Evolutionary conservation across 2,888 invertebrate genomes (phyloP).

Genomic region (Netelia virgata): DNA sequence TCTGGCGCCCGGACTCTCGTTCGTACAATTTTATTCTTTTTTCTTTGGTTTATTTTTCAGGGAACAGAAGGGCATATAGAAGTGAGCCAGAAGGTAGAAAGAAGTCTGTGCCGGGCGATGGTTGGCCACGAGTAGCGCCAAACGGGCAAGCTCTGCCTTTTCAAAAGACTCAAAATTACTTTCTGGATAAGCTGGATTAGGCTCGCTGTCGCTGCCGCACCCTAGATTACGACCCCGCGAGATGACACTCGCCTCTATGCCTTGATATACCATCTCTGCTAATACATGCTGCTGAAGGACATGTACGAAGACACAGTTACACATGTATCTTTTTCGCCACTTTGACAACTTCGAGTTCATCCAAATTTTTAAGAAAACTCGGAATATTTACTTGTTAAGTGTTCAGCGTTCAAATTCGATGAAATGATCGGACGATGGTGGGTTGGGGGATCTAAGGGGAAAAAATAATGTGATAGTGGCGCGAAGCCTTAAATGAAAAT

Average conservation of each 20-base stretch:
- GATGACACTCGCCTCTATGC: conserved; percentile 77
- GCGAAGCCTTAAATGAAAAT: background rate
- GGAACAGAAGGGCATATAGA: conserved; percentile 40
- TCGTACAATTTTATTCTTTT: conserved; percentile 37
- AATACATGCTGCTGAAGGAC: conserved; percentile 9
- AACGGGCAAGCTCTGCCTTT: conserved; percentile 79
- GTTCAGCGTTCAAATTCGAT: too few relatives aligned
- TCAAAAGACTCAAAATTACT: conserved; percentile 89
- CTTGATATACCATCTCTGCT: conserved; percentile 42
- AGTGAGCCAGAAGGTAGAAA: conserved; percentile 43
- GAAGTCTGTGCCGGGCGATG: conserved; percentile 23
- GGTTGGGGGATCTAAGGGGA: background rate
- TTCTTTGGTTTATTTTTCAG: conserved; percentile 32
- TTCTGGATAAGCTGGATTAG: conserved; percentile 89
- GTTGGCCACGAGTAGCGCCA: conserved; percentile 62
- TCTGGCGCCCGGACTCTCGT: conserved; percentile 37
- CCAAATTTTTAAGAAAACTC: too few relatives aligned
- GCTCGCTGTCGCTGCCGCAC: conserved; percentile 84
- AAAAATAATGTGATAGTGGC: background rate
- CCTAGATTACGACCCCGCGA: conserved; percentile 82
- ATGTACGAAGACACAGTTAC: background rate
- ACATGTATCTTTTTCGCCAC: background rate
- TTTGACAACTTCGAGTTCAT: background rate
- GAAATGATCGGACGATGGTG: background rate
- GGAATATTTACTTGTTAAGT: too few relatives aligned